A percentile compares a stretch with the other conserved stretches of the same genome.
phyloP scores from a whole-genome alignment of 2,888 invertebrate species.

The Dromius quadrimaculatus region DNA sequence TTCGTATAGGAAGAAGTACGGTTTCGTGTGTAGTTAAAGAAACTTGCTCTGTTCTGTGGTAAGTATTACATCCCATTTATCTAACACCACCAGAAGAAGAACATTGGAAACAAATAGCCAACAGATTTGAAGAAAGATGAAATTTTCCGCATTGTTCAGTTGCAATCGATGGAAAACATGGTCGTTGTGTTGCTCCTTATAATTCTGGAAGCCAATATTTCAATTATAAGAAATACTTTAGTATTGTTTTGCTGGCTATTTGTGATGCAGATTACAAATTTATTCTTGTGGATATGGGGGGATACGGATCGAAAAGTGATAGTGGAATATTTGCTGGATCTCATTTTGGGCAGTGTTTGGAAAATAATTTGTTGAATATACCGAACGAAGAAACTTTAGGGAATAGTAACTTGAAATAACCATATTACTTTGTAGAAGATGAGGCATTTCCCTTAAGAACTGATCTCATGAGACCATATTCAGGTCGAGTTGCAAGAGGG shows the following conservation, averaged over 20 bases:
- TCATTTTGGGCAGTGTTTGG: background rate
- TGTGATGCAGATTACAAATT: conserved; percentile 14
- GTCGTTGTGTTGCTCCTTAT: background rate
- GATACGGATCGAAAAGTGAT: conserved; percentile 14
- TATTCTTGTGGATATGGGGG: conserved; percentile 17
- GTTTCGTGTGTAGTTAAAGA: conserved; percentile 7
- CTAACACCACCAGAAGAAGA: conserved; percentile 1
- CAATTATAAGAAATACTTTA: conserved; percentile 3
- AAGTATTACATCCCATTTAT: conserved; percentile 9
- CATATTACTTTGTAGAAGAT: no score
- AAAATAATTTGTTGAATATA: conserved; percentile 5
- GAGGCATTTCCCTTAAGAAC: no score
- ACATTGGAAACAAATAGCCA: background rate
- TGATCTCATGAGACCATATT: no score
- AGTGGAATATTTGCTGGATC: conserved; percentile 4
- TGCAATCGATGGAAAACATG: conserved; percentile 5
- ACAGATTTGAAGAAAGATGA: background rate
- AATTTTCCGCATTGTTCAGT: background rate
- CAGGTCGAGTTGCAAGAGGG: no score
- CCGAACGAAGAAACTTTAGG: conserved; percentile 3
- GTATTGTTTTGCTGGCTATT: background rate
- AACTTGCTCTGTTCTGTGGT: conserved; percentile 14
- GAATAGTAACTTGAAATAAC: no score
- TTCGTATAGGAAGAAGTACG: background rate
- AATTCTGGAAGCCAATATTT: background rate